Conservation (phyloP, 2,888 invertebrate species). For the Aethes cnicana region DNA sequence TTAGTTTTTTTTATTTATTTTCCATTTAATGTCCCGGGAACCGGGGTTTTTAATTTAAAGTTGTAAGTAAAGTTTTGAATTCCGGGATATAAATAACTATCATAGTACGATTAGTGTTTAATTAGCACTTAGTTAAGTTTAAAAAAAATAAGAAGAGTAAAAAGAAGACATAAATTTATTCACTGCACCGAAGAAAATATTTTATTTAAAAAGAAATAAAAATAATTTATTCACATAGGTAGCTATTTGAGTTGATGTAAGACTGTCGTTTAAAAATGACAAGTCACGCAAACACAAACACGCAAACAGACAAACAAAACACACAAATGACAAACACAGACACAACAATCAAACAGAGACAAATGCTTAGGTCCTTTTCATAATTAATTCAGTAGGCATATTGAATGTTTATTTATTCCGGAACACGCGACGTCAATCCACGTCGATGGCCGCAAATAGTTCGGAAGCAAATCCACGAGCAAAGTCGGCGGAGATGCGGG, state of each 20-base stretch:
- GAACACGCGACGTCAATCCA: not conserved
- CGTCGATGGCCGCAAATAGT: conserved; percentile 14
- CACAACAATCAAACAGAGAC: too few species aligned
- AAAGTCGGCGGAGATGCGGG: conserved; percentile 16
- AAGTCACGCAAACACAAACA: too few species aligned
- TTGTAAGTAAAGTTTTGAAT: too few species aligned
- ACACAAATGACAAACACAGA: too few species aligned
- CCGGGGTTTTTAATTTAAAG: too few species aligned
- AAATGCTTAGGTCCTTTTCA: not conserved
- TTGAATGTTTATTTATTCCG: not conserved
- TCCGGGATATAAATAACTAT: too few species aligned
- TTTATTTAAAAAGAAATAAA: not conserved
- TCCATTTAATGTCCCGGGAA: too few species aligned
- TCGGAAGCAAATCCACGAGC: conserved; percentile 17
- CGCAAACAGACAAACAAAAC: not conserved
- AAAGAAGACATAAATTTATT: not conserved
- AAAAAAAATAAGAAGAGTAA: not conserved
- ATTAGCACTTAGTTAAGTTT: too few species aligned
- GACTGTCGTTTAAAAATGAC: too few species aligned
- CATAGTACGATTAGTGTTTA: too few species aligned
- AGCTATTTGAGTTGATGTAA: too few species aligned
- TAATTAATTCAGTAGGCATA: not conserved
- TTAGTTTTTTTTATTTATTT: conserved; percentile 6
- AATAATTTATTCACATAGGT: not conserved
- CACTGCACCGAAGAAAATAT: not conserved